phyloP scores from a whole-genome alignment of 1,140 invertebrate genomes.

The Hestina assimilis region DNA sequence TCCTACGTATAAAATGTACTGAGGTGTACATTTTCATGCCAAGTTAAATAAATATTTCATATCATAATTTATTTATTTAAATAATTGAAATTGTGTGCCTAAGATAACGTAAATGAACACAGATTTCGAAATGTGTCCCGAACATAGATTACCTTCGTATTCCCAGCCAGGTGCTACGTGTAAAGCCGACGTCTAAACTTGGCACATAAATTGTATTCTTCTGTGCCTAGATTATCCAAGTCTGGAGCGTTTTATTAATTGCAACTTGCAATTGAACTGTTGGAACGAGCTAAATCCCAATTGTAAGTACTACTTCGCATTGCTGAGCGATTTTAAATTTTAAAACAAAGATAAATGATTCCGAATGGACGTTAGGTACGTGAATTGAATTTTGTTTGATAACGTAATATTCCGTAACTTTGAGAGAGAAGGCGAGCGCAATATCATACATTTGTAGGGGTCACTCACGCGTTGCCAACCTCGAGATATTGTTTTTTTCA shows the following conservation, averaged over 20 bases:
- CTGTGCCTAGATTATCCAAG: too few species aligned
- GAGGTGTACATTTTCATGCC: too few species aligned
- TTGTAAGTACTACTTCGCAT: background rate
- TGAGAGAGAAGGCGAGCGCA: constrained; percentile 13
- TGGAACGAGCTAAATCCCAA: background rate
- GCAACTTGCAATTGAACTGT: constrained; percentile 11
- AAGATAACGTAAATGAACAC: too few species aligned
- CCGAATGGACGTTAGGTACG: constrained; percentile 16
- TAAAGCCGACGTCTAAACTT: constrained; percentile 2
- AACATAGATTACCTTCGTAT: constrained; percentile 1
- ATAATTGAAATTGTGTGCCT: too few species aligned
- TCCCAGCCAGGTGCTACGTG: background rate
- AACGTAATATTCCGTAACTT: constrained; percentile 16
- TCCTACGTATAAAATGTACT: too few species aligned
- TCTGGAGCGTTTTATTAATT: constrained; percentile 25
- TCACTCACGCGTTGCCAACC: too few species aligned
- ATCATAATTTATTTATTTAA: too few species aligned
- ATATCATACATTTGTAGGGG: constrained; percentile 5
- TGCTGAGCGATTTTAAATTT: constrained; percentile 17
- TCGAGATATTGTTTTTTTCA: too few species aligned
- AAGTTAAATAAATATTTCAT: too few species aligned
- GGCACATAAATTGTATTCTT: constrained; percentile 14
- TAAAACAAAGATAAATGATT: constrained; percentile 20
- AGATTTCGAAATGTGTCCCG: background rate
- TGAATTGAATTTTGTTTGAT: constrained; percentile 20